These are phyloP conservation scores for Acanthornis magna DNA, from an alignment of 2,797 vertebrate species.

Conservation along the genomic window DNA sequence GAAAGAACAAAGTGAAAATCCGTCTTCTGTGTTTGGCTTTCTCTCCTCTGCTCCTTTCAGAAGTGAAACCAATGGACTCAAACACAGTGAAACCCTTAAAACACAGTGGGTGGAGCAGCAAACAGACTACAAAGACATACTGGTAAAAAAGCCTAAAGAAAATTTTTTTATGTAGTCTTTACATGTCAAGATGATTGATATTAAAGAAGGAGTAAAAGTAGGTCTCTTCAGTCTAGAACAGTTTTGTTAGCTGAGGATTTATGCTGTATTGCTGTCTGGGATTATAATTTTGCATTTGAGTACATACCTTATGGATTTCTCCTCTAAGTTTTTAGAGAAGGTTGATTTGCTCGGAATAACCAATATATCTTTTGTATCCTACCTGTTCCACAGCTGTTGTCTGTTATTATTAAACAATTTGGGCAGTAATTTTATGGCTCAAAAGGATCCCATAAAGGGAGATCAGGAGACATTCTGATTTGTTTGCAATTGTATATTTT, in stretches of 20 bases:
- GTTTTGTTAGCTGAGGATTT: not conserved
- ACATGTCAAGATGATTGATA: not conserved
- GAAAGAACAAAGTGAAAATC: slow-evolving; percentile 4
- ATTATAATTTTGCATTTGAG: not conserved
- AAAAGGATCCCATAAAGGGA: not conserved
- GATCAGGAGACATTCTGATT: not conserved
- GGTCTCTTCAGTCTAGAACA: not conserved
- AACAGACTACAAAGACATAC: not conserved
- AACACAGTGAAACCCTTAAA: not conserved
- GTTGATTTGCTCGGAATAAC: not conserved
- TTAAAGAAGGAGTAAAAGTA: not conserved
- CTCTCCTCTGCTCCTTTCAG: not conserved
- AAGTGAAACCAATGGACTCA: not conserved
- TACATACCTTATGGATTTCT: not conserved
- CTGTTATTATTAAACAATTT: not conserved
- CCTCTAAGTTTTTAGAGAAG: not conserved
- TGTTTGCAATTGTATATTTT: not conserved
- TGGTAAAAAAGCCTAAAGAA: not conserved
- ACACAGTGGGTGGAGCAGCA: not conserved
- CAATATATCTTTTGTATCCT: not conserved
- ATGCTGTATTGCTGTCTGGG: not conserved
- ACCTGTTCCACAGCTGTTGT: not conserved
- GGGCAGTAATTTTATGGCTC: not conserved
- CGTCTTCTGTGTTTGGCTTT: not conserved
- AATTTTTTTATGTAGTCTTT: not conserved